phyloP scores from a whole-genome alignment of 2,888 invertebrate genomes.

The Merodon equestris region DNA sequence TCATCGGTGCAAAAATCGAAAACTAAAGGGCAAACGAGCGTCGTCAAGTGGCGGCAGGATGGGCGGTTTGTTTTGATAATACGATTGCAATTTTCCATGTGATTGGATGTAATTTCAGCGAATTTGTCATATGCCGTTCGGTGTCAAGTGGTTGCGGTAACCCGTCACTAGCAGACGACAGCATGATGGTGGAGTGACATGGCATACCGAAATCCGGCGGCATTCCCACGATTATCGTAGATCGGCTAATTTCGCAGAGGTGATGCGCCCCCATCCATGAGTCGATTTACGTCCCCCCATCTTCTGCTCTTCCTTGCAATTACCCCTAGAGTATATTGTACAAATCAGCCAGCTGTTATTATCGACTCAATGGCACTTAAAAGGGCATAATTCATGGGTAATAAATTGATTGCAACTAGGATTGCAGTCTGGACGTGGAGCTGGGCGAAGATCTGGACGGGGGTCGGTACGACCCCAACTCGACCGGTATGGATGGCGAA shows the following conservation, averaged over 20 bases:
- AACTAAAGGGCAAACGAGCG: conserved; percentile 46
- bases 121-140: conserved; percentile 63
- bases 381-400: conserved; percentile 77
- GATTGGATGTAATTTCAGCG: conserved; percentile 63
- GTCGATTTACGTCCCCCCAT: background rate
- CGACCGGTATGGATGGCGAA: background rate
- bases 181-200: background rate
- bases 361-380: conserved; percentile 73
- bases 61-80: conserved; percentile 66
- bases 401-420: conserved; percentile 75
- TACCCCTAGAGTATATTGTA: conserved; percentile 31
- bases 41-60: conserved; percentile 17
- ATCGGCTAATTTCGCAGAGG: conserved; percentile 42
- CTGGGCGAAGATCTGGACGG: background rate
- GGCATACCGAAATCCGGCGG: background rate
- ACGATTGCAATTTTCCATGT: conserved; percentile 68
- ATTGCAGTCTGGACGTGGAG: conserved; percentile 38
- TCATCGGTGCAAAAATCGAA: conserved; percentile 26
- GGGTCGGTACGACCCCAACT: too few species aligned
- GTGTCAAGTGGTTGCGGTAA: conserved; percentile 23
- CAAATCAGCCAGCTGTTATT: conserved; percentile 38
- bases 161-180: too few species aligned
- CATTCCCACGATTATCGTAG: conserved; percentile 58
- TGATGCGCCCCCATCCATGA: background rate
- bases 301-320: conserved; percentile 15